These are phyloP conservation scores for Pachyuromys duprasi DNA, from an alignment of 2,797 vertebrate genomes.

Conservation along the genomic window DNA sequence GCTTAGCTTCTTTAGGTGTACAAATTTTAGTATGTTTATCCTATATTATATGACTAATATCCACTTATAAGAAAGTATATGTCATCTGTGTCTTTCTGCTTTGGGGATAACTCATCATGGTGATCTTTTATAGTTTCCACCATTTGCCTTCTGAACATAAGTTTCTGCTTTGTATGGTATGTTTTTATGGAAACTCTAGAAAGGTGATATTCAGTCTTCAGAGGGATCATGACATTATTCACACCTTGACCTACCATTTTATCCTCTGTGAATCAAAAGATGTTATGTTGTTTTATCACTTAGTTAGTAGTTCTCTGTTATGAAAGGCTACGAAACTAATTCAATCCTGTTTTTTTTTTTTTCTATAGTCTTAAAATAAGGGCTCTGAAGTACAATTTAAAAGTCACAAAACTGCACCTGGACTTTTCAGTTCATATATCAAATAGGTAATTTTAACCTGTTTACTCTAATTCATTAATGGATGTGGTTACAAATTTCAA, in stretches of 20 bases:
- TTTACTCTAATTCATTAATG: neutral
- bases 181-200: neutral
- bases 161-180: neutral
- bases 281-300: neutral
- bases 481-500: neutral
- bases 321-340: neutral
- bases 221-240: too few relatives aligned
- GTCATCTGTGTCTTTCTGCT: too few relatives aligned
- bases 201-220: neutral
- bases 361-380: neutral
- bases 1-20: too few relatives aligned
- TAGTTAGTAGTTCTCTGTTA: neutral
- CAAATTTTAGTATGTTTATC: too few relatives aligned
- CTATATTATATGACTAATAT: too few relatives aligned
- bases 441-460: neutral
- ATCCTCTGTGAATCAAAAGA: neutral
- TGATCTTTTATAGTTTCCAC: too few relatives aligned
- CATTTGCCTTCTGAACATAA: neutral
- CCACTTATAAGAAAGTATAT: too few relatives aligned
- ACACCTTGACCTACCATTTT: neutral
- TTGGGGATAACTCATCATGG: too few relatives aligned
- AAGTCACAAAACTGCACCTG: neutral
- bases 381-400: constrained; percentile 15
- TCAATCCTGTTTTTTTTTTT: neutral
- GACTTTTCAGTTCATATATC: neutral